Conservation (phyloP, 2,113 vertebrate species). For the Copsychus sechellarum region DNA sequence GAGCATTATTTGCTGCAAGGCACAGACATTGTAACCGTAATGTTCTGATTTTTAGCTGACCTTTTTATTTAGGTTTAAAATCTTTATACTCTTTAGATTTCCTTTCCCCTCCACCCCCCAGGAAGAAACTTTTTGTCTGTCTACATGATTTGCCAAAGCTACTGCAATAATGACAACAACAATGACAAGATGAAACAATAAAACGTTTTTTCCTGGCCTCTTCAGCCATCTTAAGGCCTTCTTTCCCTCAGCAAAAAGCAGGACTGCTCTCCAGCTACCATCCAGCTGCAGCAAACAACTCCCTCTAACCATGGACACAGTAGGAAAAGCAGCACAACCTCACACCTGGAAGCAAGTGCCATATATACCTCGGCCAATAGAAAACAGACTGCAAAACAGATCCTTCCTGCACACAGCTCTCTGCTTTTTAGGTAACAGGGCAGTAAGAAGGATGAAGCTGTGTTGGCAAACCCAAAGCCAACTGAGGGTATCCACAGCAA, state of each 20-base stretch:
- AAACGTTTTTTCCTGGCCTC: neutral
- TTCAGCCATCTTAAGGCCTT: neutral
- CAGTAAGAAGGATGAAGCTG: constrained; percentile 23
- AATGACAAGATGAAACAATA: neutral
- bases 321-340: constrained; percentile 25
- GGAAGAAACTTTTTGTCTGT: neutral
- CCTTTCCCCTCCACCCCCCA: neutral
- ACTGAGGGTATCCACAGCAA: constrained; percentile 26
- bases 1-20: neutral
- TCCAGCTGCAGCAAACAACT: neutral
- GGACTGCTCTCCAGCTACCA: constrained; percentile 10
- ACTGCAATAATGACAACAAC: constrained; percentile 8
- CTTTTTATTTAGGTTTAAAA: neutral
- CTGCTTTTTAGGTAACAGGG: neutral
- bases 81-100: neutral
- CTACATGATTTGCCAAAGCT: constrained; percentile 2
- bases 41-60: neutral
- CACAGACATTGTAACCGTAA: neutral
- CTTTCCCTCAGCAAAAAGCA: neutral
- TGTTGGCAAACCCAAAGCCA: neutral
- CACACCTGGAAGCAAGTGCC: constrained; percentile 21
- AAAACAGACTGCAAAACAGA: neutral
- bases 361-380: neutral
- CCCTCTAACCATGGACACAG: neutral
- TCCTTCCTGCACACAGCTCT: constrained; percentile 3